phyloP scores from a whole-genome alignment of 2,797 vertebrate species.

The Coilia nasus region DNA sequence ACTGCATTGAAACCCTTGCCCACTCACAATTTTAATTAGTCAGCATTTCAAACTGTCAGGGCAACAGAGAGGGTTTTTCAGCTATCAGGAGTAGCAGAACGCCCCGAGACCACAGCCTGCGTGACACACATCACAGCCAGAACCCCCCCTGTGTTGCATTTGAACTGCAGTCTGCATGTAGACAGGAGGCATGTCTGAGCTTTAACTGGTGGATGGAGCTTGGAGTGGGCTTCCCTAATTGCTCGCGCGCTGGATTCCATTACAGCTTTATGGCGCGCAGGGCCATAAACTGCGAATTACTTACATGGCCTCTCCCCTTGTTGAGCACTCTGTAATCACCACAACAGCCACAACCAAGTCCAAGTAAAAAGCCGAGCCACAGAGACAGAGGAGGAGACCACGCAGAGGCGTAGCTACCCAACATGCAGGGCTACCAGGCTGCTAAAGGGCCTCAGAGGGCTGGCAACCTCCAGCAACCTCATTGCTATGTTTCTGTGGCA shows the following conservation, averaged over 20 bases:
- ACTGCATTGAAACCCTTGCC: no score
- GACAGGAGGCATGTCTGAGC: neutral
- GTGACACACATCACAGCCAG: no score
- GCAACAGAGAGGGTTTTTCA: neutral
- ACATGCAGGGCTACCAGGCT: no score
- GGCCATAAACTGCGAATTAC: neutral
- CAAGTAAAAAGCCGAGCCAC: neutral
- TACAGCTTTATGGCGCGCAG: neutral
- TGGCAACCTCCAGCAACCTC: no score
- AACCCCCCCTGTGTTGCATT: neutral
- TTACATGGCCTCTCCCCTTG: neutral
- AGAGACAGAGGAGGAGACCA: neutral
- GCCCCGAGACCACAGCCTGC: neutral
- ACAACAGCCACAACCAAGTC: neutral
- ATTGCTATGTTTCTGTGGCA: no score
- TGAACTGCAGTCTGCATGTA: neutral
- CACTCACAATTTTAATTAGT: no score
- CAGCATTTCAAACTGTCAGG: neutral
- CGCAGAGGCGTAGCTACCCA: neutral
- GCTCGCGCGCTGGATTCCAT: neutral
- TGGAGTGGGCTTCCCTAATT: neutral
- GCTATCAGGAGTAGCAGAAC: neutral
- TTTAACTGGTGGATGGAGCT: neutral
- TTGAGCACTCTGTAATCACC: neutral
- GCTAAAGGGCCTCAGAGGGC: no score